Evolutionary conservation across 2,113 vertebrate genomes (phyloP), one percentile per base, ranked within the genome.

Genomic region (Gorsachius goisagi): DNA sequence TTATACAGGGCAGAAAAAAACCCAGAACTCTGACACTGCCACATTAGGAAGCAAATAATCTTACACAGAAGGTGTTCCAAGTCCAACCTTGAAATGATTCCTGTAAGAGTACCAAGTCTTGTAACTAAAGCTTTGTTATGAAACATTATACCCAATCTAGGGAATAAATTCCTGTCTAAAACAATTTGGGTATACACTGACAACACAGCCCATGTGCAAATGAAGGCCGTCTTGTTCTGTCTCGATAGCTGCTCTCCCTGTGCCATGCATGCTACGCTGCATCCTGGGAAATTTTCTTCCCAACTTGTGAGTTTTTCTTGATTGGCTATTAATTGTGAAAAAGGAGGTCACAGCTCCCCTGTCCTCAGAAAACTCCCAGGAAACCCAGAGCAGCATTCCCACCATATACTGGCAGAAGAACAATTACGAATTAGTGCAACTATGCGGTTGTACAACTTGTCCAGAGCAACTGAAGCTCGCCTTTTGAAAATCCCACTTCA

Each of bases 401-500:
- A 91, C 39, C 74, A 15, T 4, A 52, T 1, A 49, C 47, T 90
- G 94, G 53, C 71, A 9, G 18, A 35, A 81, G 56, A 94, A 81
- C 39, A 85, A 84, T 35, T 50, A 63, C 0, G 6, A 77, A 1
- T 39, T 66, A 72, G 62, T 4, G 18, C 82, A 93, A 58, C 41
- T 73, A 74, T 63, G 82, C 0, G 7, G 90, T 59, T 83, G 75
- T 47, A 59, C 41, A 58, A 55, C 89, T 93, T 63, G 85, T 73
- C 78, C 81, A 47, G 88, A 88, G 27, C 30, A 76, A 88, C 15
- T 71, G 44, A 66, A 77, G 75, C 63, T 1, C 67, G 92, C 28
- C 85, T 96, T 96, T 86, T 83, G 93, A 92, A 95, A 95, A 92
- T 66, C 85, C 90, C 93, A 93, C 87, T 95, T 94, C 92, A 86